Base-by-base conservation (phyloP, 2,888 invertebrate genomes). In the Campoplex capitator region DNA sequence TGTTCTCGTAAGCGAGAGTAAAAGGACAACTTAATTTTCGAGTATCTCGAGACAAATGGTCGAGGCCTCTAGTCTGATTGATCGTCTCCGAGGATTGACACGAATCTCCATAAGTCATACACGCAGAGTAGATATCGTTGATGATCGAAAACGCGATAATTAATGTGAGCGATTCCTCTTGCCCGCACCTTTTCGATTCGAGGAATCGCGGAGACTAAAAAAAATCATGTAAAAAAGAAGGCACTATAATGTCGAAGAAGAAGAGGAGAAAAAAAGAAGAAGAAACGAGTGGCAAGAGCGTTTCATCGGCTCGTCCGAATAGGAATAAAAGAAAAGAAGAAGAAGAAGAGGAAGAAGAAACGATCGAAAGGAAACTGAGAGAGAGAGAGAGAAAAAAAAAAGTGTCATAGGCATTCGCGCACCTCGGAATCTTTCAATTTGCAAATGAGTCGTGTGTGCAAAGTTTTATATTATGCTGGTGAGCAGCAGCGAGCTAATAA, bases 381-480 rank as follows among this genome's bases (percentile, higher is more conserved):
- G 67, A 67, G 35, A 38, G 71, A 83, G 75, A 32, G 65, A 70
- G 74, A 70, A 58, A 28, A 23, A 58, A 58, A 58, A 23, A 28
- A 74, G 35, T 42, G 58, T 84, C 62, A 71, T 32, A 32, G 38
- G 68, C 28, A 32, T 51, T 73, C 35, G 67, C 62, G 42, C 23
- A 7, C 42, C 70, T 65, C 76, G 76, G 56, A 23, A 13, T 71
- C 67, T 81, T 77, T 85, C 71, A 81, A 80, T 85, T 85, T 85
- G 85, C 76, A 85, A 85, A 81, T 85, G 80, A 85, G 76, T 85
- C 51, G 18, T 42, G 76, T 51, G 76, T 51, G 8, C 84, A 56
- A 67, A 65, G 54, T 51, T 74, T 18, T 51, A 38, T 58, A 51
- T 81, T 73, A 81, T n/a, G 48, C 45, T 62, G 23, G 48, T 23